Evolutionary conservation across 2,797 vertebrate species (phyloP).

Genomic region (Sebastes hubbsi): DNA sequence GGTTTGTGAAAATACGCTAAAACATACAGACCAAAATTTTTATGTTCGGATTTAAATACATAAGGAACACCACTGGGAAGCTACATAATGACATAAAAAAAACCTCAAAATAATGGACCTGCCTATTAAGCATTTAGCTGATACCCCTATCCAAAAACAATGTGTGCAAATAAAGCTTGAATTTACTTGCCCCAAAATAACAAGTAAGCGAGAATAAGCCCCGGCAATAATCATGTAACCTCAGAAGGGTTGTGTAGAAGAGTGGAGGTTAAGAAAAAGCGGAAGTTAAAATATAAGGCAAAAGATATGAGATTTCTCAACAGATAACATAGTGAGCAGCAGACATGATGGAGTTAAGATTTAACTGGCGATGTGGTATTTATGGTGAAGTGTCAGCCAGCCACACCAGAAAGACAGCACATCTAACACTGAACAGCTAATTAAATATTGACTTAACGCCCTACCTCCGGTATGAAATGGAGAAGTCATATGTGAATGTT

Average conservation of each 20-base stretch:
- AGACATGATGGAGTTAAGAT: background rate
- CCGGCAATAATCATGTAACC: background rate
- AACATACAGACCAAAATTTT: too few species aligned
- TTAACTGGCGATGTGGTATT: conserved; percentile 28
- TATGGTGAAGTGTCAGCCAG: conserved; percentile 34
- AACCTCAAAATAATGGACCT: too few species aligned
- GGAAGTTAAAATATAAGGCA: background rate
- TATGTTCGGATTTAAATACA: too few species aligned
- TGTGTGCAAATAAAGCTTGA: background rate
- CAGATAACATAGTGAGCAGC: background rate
- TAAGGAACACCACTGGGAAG: too few species aligned
- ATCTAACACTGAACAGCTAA: conserved; percentile 62
- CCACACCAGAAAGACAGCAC: conserved; percentile 25
- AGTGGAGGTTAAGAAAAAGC: background rate
- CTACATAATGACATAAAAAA: too few species aligned
- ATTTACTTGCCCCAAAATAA: background rate
- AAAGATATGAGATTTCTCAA: background rate
- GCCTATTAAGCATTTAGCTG: background rate
- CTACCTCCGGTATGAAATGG: conserved; percentile 50
- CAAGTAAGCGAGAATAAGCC: background rate
- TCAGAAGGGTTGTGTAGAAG: background rate
- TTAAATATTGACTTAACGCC: conserved; percentile 68
- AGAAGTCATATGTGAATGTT: conserved; percentile 40
- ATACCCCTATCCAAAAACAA: background rate
- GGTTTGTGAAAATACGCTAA: too few species aligned